Evolutionary conservation across 2,888 invertebrate species (phyloP).

Genomic region (Drosophila lacicola): DNA sequence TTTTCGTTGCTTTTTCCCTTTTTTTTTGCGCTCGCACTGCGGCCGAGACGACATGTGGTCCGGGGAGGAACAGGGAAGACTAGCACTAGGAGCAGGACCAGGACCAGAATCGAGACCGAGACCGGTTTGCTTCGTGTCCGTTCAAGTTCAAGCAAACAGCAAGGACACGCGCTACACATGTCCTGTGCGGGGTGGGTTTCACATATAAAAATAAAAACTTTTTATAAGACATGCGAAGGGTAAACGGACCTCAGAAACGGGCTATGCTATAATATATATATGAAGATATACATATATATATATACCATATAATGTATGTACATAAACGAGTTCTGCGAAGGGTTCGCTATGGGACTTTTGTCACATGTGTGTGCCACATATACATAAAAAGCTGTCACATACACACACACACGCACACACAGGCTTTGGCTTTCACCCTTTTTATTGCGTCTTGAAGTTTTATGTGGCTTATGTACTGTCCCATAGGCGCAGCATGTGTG

Average conservation of each 20-base stretch:
- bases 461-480: conserved; percentile 72
- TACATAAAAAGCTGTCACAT: conserved; percentile 71
- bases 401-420: conserved; percentile 24
- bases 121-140: conserved; percentile 67
- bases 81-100: conserved; percentile 7
- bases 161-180: conserved; percentile 62
- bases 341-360: conserved; percentile 67
- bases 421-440: conserved; percentile 73
- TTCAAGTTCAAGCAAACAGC: conserved; percentile 74
- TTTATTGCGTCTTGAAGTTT: conserved; percentile 80
- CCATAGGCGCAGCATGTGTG: conserved; percentile 42
- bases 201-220: conserved; percentile 77
- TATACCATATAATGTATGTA: conserved; percentile 42
- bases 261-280: conserved; percentile 14
- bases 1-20: conserved; percentile 68
- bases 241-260: conserved; percentile 33
- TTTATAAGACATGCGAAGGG: conserved; percentile 76
- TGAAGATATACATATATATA: not conserved
- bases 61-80: conserved; percentile 13
- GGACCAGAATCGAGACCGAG: conserved; percentile 33
- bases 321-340: conserved; percentile 66
- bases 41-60: conserved; percentile 73
- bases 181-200: conserved; percentile 69
- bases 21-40: conserved; percentile 30
- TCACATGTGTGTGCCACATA: conserved; percentile 61